These are phyloP conservation scores for Thera obeliscata DNA, from an alignment of 2,888 invertebrate genomes.

Conservation along the genomic window DNA sequence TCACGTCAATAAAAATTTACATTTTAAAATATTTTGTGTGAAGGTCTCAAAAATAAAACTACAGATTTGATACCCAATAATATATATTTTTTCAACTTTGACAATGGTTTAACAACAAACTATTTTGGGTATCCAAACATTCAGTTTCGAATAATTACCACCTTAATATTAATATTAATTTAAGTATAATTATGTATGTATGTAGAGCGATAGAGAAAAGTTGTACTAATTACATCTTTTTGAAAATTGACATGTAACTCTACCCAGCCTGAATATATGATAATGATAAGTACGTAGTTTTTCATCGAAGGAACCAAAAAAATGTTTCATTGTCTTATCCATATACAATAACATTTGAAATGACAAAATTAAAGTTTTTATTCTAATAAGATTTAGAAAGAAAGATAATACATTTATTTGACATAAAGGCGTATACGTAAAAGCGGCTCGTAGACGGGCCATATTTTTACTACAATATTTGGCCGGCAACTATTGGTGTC, in stretches of 20 bases:
- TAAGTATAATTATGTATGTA: conserved; percentile 66
- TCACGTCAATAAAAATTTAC: too few relatives aligned
- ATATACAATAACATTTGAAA: conserved; percentile 9
- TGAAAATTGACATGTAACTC: conserved; percentile 57
- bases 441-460: too few relatives aligned
- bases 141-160: conserved; percentile 60
- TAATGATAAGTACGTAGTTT: conserved; percentile 36
- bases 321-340: conserved; percentile 10
- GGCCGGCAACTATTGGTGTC: too few relatives aligned
- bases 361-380: neutral
- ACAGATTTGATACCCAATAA: conserved; percentile 66
- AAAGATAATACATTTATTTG: too few relatives aligned
- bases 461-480: too few relatives aligned
- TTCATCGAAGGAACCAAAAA: neutral
- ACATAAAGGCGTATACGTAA: too few relatives aligned
- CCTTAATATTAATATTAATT: conserved; percentile 58
- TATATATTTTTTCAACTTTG: conserved; percentile 71
- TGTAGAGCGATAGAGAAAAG: conserved; percentile 67
- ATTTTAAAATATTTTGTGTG: neutral
- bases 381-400: too few relatives aligned
- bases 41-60: conserved; percentile 44
- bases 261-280: conserved; percentile 48
- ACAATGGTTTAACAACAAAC: conserved; percentile 73
- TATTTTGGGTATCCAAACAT: conserved; percentile 69
- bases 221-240: conserved; percentile 47